A percentile compares a stretch with the other conserved stretches of the same genome.
phyloP scores from a whole-genome alignment of 2,797 vertebrate genomes.

The Fistularia commersonii region DNA sequence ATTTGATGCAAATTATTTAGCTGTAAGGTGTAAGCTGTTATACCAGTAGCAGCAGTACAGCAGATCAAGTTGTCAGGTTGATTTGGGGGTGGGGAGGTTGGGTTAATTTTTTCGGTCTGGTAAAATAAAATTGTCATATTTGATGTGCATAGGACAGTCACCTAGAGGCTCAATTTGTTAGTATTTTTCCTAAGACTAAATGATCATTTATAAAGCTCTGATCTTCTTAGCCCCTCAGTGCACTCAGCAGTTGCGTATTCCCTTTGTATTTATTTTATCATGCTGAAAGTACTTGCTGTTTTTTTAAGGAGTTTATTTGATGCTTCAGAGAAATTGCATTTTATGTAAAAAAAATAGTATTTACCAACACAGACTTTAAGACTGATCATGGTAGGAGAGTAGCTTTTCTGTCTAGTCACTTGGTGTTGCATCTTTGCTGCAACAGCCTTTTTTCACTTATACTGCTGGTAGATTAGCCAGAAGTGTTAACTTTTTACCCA shows the following conservation, averaged over 20 bases:
- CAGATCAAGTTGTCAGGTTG: too few species aligned
- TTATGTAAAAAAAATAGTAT: slow-evolving; percentile 20
- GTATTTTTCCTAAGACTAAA: slow-evolving; percentile 1
- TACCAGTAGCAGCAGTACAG: slow-evolving; percentile 6
- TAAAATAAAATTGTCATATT: slow-evolving; percentile 2
- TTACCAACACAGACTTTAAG: slow-evolving; percentile 19
- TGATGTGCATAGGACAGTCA: slow-evolving; percentile 7
- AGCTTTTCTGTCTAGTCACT: slow-evolving; percentile 19
- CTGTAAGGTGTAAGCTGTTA: slow-evolving; percentile 14
- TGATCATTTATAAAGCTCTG: not conserved
- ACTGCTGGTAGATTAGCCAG: slow-evolving; percentile 17
- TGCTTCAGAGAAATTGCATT: too few species aligned
- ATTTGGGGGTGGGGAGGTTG: slow-evolving; percentile 3
- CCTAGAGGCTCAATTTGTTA: slow-evolving; percentile 4
- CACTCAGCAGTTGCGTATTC: not conserved
- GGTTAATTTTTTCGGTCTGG: slow-evolving; percentile 17
- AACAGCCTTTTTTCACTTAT: slow-evolving; percentile 12
- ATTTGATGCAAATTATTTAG: slow-evolving; percentile 1
- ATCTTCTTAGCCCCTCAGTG: too few species aligned
- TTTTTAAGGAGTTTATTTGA: not conserved
- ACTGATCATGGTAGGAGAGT: slow-evolving; percentile 31
- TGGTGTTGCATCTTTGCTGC: slow-evolving; percentile 27
- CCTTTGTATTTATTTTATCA: not conserved
- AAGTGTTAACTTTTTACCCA: slow-evolving; percentile 15
- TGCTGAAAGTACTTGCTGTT: slow-evolving; percentile 6